A percentile compares a stretch with the other conserved stretches of the same genome.
phyloP scores from a whole-genome alignment of 2,888 invertebrate genomes.

The Heliconius hortense region DNA sequence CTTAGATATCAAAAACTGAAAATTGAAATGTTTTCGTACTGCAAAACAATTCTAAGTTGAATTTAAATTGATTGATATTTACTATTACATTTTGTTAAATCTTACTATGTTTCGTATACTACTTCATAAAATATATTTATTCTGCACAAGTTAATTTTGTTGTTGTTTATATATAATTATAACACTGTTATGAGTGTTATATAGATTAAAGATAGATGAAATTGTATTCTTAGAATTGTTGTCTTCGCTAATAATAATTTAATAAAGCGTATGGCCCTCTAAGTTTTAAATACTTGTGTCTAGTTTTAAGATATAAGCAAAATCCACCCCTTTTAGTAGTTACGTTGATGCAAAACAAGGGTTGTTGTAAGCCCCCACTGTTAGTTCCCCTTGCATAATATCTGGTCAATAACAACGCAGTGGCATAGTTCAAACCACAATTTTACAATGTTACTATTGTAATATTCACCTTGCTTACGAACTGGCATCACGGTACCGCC shows the following conservation, averaged over 20 bases:
- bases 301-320: slow-evolving; percentile 15
- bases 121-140: neutral
- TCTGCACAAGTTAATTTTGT: neutral
- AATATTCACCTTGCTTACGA: slow-evolving; percentile 87
- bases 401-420: slow-evolving; percentile 36
- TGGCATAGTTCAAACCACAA: slow-evolving; percentile 37
- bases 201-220: too few species aligned
- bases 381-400: slow-evolving; percentile 38
- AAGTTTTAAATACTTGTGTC: neutral
- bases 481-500: slow-evolving; percentile 86
- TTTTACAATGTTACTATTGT: slow-evolving; percentile 41
- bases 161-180: slow-evolving; percentile 4
- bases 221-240: slow-evolving; percentile 32
- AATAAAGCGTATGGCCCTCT: slow-evolving; percentile 32
- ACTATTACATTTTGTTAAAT: neutral
- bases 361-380: slow-evolving; percentile 20
- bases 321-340: slow-evolving; percentile 27
- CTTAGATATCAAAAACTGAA: neutral
- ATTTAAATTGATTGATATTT: too few species aligned
- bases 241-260: slow-evolving; percentile 27
- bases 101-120: neutral
- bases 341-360: slow-evolving; percentile 14
- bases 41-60: neutral
- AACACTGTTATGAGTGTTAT: neutral
- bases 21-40: neutral